Percentiles rank a stretch among this genome's conserved stretches.
Evolutionary conservation across 2,888 invertebrate species (phyloP).

Genomic region (Maniola hyperantus): DNA sequence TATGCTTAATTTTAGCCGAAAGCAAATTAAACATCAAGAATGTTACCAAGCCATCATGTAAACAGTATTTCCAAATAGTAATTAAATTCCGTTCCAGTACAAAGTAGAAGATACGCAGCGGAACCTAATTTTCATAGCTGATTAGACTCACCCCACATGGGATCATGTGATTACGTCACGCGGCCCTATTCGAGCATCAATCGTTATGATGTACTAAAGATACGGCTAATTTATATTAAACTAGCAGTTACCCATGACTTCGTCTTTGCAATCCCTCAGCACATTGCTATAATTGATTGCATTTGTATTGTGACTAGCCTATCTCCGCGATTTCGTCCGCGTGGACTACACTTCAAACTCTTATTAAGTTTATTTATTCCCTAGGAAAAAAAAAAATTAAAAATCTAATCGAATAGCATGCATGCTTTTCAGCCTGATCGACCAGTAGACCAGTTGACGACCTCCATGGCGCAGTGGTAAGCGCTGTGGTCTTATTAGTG

Average conservation of each 20-base stretch:
- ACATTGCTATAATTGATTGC: too few relatives aligned
- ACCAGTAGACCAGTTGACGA: too few relatives aligned
- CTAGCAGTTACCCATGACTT: neutral
- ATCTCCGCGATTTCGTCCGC: too few relatives aligned
- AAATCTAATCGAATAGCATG: too few relatives aligned
- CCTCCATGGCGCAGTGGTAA: too few relatives aligned
- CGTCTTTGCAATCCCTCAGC: too few relatives aligned
- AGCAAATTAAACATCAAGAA: conserved; percentile 67
- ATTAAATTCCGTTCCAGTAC: conserved; percentile 78
- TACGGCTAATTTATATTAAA: conserved; percentile 6
- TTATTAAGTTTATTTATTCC: too few relatives aligned
- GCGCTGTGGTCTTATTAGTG: too few relatives aligned
- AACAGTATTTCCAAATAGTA: conserved; percentile 76
- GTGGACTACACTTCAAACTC: too few relatives aligned
- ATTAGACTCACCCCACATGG: conserved; percentile 78
- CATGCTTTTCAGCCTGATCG: too few relatives aligned
- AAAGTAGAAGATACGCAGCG: conserved; percentile 75
- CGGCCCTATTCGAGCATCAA: conserved; percentile 51
- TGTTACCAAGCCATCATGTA: conserved; percentile 59
- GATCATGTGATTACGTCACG: conserved; percentile 65
- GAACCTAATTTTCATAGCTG: conserved; percentile 83
- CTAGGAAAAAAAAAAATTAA: too few relatives aligned
- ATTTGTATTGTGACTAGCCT: too few relatives aligned
- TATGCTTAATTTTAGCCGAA: conserved; percentile 28
- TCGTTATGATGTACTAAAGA: conserved; percentile 31